Percentiles rank a stretch among this genome's conserved stretches.
Conservation (phyloP, 1,140 invertebrate species). For the Zaprionus ghesquierei region DNA sequence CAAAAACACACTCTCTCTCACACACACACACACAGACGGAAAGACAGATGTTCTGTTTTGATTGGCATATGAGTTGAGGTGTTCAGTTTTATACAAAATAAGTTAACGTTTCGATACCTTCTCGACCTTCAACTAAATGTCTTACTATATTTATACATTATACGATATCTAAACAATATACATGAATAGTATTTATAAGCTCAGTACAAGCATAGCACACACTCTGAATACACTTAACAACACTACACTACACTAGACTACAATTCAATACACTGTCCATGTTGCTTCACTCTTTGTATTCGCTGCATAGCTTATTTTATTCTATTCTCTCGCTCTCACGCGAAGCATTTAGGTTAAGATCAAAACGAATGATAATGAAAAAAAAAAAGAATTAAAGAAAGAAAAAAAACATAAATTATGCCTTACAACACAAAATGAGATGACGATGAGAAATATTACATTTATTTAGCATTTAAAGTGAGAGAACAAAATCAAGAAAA, state of each 20-base stretch:
- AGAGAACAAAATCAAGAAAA: conserved; percentile 1
- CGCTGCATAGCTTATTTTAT: conserved; percentile 36
- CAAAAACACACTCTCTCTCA: conserved; percentile 9
- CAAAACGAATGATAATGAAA: conserved; percentile 11
- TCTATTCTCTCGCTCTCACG: not conserved
- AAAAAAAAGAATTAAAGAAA: conserved; percentile 6
- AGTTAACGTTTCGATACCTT: not conserved
- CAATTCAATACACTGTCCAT: conserved; percentile 15
- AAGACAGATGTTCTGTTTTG: not conserved
- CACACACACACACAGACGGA: not conserved
- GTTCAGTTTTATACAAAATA: conserved; percentile 18
- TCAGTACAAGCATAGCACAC: conserved; percentile 29
- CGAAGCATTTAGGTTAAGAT: conserved; percentile 54
- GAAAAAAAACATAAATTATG: conserved; percentile 64
- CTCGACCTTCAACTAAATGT: conserved; percentile 14
- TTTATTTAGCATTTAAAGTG: conserved; percentile 70
- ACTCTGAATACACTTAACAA: not conserved
- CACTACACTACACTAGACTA: conserved; percentile 2
- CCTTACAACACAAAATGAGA: conserved; percentile 54
- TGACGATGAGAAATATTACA: conserved; percentile 50
- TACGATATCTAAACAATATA: conserved; percentile 37
- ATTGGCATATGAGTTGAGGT: conserved; percentile 50
- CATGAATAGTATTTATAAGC: conserved; percentile 48
- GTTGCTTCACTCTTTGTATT: conserved; percentile 40
- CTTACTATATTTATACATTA: conserved; percentile 31